Conservation (phyloP, 2,888 invertebrate genomes). For the Tribolium freemani region DNA sequence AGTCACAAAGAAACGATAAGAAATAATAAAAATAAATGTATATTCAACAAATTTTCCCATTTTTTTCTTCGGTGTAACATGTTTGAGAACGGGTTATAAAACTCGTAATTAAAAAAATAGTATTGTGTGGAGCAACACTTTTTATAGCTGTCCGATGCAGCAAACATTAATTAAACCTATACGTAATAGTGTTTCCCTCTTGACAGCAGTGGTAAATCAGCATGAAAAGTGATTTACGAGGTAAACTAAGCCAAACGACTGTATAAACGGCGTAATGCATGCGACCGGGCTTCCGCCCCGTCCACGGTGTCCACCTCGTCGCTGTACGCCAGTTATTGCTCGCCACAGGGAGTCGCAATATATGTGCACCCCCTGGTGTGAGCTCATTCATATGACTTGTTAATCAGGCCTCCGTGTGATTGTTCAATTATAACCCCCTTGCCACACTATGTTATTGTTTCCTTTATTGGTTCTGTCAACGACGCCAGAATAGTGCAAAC, state of each 20-base stretch:
- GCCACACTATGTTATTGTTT: constrained; percentile 45
- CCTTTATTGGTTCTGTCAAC: constrained; percentile 48
- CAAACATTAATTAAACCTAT: constrained; percentile 42
- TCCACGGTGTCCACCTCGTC: constrained; percentile 46
- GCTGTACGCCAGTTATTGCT: constrained; percentile 49
- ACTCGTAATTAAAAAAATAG: neutral
- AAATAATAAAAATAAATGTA: too few species aligned
- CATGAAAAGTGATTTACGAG: constrained; percentile 57
- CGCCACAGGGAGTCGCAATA: constrained; percentile 57
- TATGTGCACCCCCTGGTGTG: constrained; percentile 55
- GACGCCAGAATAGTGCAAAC: constrained; percentile 10
- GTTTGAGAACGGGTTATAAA: too few species aligned
- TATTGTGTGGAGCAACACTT: neutral
- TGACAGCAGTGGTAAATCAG: constrained; percentile 53
- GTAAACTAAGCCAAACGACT: constrained; percentile 51
- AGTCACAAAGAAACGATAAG: too few species aligned
- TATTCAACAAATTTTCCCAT: too few species aligned
- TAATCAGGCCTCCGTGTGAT: constrained; percentile 56
- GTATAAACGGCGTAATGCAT: constrained; percentile 53
- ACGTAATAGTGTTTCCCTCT: constrained; percentile 43
- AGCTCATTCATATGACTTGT: constrained; percentile 58
- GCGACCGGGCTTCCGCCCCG: constrained; percentile 48
- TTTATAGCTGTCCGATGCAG: constrained; percentile 15
- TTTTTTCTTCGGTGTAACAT: too few species aligned
- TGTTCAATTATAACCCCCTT: constrained; percentile 48